These are phyloP conservation scores for Acrobasis consociella DNA, from an alignment of 2,888 invertebrate species.

Conservation along the genomic window DNA sequence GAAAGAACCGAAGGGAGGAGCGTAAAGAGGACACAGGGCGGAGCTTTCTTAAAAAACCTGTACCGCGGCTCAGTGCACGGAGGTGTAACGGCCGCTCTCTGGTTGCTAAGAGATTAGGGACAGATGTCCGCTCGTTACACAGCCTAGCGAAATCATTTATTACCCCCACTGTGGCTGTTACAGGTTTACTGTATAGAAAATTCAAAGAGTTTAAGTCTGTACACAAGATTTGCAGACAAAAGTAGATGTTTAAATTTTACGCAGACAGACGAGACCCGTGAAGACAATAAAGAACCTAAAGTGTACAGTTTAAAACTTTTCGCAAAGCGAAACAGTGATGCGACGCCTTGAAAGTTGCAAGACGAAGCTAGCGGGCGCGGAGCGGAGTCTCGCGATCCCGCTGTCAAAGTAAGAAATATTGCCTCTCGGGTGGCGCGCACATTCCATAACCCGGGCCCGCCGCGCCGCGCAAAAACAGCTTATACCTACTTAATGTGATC, in stretches of 20 bases:
- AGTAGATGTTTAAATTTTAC: constrained; percentile 66
- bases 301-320: constrained; percentile 76
- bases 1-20: constrained; percentile 76
- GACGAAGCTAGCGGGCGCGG: constrained; percentile 57
- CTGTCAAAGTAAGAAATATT: constrained; percentile 78
- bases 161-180: constrained; percentile 39
- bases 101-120: constrained; percentile 67
- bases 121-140: constrained; percentile 61
- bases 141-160: constrained; percentile 42
- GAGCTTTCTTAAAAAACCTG: constrained; percentile 71
- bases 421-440: constrained; percentile 47
- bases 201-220: constrained; percentile 53
- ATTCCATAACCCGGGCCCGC: constrained; percentile 47
- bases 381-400: constrained; percentile 48
- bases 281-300: constrained; percentile 78
- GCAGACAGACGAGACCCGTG: constrained; percentile 58
- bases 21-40: constrained; percentile 68
- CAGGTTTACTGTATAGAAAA: constrained; percentile 46
- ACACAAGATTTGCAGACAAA: constrained; percentile 54
- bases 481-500: constrained; percentile 37
- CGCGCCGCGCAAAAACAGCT: constrained; percentile 49
- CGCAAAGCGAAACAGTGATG: constrained; percentile 62
- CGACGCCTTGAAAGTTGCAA: constrained; percentile 70
- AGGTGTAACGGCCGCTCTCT: constrained; percentile 63
- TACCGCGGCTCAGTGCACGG: constrained; percentile 64